Evolutionary conservation across 2,113 vertebrate genomes (phyloP).

Genomic region (Chamaea fasciata): DNA sequence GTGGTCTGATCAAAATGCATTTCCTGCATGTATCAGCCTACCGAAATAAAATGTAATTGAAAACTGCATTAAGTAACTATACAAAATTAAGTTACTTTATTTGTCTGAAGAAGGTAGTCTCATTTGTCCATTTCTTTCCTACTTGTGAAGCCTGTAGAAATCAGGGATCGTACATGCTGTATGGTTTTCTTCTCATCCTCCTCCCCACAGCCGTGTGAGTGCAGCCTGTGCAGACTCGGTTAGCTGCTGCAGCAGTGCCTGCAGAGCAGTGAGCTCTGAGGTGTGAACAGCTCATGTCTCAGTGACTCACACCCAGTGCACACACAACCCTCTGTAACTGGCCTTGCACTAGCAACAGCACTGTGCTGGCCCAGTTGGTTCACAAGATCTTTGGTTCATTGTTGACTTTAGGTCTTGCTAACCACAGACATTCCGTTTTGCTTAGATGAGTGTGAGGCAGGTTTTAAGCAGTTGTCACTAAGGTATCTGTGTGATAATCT

Average conservation of each 20-base stretch:
- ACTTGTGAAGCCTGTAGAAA: background rate
- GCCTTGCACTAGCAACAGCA: background rate
- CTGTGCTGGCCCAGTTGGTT: background rate
- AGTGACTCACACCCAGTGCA: rapidly evolving
- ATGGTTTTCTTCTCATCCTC: background rate
- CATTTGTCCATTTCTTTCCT: background rate
- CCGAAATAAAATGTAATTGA: background rate
- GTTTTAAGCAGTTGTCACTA: background rate
- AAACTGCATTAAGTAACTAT: background rate
- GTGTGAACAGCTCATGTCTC: background rate
- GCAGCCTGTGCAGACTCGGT: background rate
- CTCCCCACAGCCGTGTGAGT: background rate
- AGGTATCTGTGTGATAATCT: background rate
- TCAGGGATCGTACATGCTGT: background rate
- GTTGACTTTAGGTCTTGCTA: background rate
- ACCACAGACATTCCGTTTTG: background rate
- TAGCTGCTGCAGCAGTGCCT: background rate
- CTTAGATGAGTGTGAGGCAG: background rate
- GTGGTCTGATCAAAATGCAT: background rate
- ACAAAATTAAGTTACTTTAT: background rate
- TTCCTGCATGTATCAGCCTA: background rate
- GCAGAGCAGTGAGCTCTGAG: background rate
- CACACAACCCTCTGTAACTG: background rate
- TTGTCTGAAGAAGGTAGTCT: background rate
- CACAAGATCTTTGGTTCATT: background rate